phyloP scores from a whole-genome alignment of 2,888 invertebrate species.

The Cataglyphis rosenhaueri region DNA sequence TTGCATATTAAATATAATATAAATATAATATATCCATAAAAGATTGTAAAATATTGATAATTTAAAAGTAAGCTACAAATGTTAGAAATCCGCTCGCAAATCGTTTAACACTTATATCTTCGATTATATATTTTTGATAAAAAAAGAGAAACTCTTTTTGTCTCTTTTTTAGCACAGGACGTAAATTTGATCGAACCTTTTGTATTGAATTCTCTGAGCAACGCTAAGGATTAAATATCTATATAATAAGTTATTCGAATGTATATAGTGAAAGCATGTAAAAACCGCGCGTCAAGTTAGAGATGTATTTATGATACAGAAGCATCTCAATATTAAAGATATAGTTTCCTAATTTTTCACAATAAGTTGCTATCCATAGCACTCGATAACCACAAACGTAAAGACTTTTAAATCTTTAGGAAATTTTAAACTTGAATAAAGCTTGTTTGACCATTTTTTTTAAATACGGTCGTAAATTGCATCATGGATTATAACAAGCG shows the following conservation, averaged over 20 bases:
- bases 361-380: background rate
- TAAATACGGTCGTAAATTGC: conserved; percentile 3
- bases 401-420: background rate
- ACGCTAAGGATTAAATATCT: background rate
- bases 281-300: background rate
- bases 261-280: background rate
- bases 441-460: background rate
- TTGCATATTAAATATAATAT: background rate
- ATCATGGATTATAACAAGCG: background rate
- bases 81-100: background rate
- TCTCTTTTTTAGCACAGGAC: background rate
- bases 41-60: conserved; percentile 25
- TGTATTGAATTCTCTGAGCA: background rate
- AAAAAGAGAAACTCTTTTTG: background rate
- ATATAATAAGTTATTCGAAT: conserved; percentile 2
- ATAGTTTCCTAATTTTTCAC: background rate
- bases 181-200: background rate
- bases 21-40: background rate
- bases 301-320: background rate
- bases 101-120: conserved; percentile 14
- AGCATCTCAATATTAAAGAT: background rate
- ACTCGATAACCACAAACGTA: background rate
- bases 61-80: conserved; percentile 14
- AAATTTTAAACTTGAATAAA: conserved; percentile 4
- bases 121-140: background rate